Base-by-base conservation (phyloP, 2,113 vertebrate species). In the Macquaria australasica region DNA sequence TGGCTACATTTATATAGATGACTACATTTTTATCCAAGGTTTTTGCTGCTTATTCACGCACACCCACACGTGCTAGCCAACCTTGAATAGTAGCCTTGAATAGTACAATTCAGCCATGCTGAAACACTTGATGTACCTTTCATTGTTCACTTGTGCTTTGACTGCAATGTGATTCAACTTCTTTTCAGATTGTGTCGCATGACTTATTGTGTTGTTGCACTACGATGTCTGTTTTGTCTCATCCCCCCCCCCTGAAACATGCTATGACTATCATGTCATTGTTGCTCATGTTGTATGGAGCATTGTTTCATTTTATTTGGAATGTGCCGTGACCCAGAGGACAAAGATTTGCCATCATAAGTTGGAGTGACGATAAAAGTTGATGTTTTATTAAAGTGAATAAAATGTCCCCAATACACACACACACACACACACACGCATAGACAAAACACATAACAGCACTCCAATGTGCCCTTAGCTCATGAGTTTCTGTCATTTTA, bases 401-500 rank as follows among this genome's bases (percentile, higher is more conserved):
- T 31, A 31, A 8, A 58, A 28, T 37, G 34, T 53, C 25, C 28
- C 25, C 18, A 23, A 14, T 4, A n/a, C 31, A 50, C 23, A 58
- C 50, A 16, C 18, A 34, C 34, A n/a, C 21, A 31, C 28, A 14
- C 14, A 18, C 31, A 41, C 18, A 67, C 34, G 50, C 23, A 37
- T 0, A 64, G 7, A 83, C 37, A 69, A 59, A 77, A 60, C 69
- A 48, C 73, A 75, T 23, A 60, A 28, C 63, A 5, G 31, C 9
- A 10, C 55, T 67, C 55, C 31, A 28, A 64, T 48, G 41, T 70
- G 76, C 73, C 82, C 70, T 71, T 0, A 7, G 53, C 64, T 67
- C 48, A 25, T 59, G 59, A 77, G 71, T 70, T 68, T 48, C 41
- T 68, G 83, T 88, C 78, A 73, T 66, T 80, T 81, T 70, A 41